phyloP scores from a whole-genome alignment of 2,888 invertebrate genomes.

The Tipula unca region DNA sequence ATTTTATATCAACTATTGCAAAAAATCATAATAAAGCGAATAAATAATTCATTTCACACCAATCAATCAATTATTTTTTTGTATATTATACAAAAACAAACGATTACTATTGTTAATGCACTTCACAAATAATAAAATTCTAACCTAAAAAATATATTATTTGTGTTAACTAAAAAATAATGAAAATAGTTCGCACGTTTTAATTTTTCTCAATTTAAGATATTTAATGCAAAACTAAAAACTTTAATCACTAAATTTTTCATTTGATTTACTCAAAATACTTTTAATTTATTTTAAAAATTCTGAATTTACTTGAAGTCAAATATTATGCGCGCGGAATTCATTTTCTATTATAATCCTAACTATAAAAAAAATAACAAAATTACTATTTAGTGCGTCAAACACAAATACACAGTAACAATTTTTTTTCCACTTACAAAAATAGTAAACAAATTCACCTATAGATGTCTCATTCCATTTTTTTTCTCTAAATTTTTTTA shows the following conservation, averaged over 20 bases:
- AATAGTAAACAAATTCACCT: not conserved
- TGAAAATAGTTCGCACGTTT: not conserved
- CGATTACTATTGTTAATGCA: not conserved
- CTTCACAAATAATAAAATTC: not conserved
- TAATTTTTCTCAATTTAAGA: not conserved
- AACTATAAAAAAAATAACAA: not conserved
- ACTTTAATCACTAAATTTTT: not conserved
- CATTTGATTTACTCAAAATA: not conserved
- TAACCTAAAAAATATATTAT: not conserved
- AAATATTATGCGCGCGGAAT: conserved; percentile 2
- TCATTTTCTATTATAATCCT: not conserved
- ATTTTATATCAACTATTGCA: not conserved
- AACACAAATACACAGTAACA: not conserved
- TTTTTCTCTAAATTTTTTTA: not conserved
- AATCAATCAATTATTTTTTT: not conserved
- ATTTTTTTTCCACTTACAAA: not conserved
- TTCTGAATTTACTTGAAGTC: not conserved
- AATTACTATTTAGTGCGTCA: not conserved
- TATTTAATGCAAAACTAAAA: not conserved
- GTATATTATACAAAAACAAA: not conserved
- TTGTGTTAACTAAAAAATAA: not conserved
- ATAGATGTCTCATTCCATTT: not conserved
- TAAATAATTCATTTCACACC: not conserved
- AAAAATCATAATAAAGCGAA: not conserved
- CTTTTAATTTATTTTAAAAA: not conserved